Evolutionary conservation across 2,797 vertebrate genomes (phyloP), one percentile per base, ranked within the genome.

Genomic region (Amblyopsis hoosieri): DNA sequence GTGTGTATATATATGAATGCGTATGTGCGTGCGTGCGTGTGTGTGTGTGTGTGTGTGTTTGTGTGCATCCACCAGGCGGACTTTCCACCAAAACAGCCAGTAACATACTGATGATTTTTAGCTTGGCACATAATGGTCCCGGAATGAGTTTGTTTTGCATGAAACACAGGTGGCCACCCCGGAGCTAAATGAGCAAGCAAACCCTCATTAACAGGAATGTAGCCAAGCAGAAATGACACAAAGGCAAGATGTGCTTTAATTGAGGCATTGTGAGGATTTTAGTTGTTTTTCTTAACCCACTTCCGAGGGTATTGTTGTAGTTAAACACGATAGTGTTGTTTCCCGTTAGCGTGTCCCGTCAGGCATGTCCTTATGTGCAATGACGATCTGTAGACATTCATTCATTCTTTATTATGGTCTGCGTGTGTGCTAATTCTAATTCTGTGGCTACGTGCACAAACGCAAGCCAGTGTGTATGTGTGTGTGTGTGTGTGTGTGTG

Each of bases 81-180:
- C 45, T 67, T 71, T 61, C 13, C 19, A n/a, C 49, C 48, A 3
- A 54, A 64, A 79, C 29, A 23, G 68, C 63, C 62, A 66, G 53
- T 69, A 53, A 14, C 75, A 68, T 59, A 65, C 60, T 67, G 74
- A 78, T 72, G 62, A 87, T 81, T 69, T 23, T 72, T 57, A 57
- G 50, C 57, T 42, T 54, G 64, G 72, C 54, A 9, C 52, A 57
- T 74, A 63, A 81, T 69, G 12, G 33, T 4, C 7, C 66, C 53
- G 68, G 62, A 79, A 74, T 71, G 51, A 48, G 62, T 82, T 74
- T 73, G 67, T 75, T 73, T 69, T 83, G 67, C 52, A 33, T 65
- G 54, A 54, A 84, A 76, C 87, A 86, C 87, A 86, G 84, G 82
- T 86, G 86, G 76, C 68, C 61, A 12, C 64, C 82, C 78, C 53